phyloP scores from a whole-genome alignment of 2,113 vertebrate species.

The Seriola rivoliana region DNA sequence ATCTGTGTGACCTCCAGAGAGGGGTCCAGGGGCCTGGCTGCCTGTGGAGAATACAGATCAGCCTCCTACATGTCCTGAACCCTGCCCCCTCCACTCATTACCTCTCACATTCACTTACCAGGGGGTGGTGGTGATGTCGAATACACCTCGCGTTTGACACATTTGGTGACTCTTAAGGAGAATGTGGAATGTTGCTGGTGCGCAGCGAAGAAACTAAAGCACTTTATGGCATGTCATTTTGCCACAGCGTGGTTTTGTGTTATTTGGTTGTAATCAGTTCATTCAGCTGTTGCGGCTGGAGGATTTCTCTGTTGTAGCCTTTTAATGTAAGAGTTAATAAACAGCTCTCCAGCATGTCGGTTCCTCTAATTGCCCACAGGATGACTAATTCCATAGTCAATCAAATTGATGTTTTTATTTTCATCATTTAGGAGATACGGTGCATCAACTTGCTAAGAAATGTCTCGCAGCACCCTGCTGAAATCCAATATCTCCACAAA shows the following conservation, averaged over 20 bases:
- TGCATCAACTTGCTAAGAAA: slow-evolving; percentile 43
- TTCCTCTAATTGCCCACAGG: slow-evolving; percentile 66
- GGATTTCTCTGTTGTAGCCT: slow-evolving; percentile 45
- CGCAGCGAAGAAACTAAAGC: slow-evolving; percentile 17
- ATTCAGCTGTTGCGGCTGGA: slow-evolving; percentile 43
- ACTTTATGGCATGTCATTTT: slow-evolving; percentile 29
- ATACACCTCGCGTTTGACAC: slow-evolving; percentile 42
- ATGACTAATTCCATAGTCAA: slow-evolving; percentile 69
- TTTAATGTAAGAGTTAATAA: slow-evolving; percentile 67
- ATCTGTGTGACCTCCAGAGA: slow-evolving; percentile 67
- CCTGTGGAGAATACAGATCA: slow-evolving; percentile 77
- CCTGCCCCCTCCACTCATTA: slow-evolving; percentile 75
- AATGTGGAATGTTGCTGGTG: slow-evolving; percentile 27
- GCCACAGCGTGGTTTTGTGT: slow-evolving; percentile 27
- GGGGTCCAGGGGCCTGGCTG: slow-evolving; percentile 50
- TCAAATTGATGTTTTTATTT: slow-evolving; percentile 67
- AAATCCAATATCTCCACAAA: slow-evolving; percentile 55
- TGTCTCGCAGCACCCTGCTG: slow-evolving; percentile 11
- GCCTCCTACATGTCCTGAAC: slow-evolving; percentile 72
- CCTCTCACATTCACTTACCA: slow-evolving; percentile 67
- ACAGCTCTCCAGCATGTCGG: slow-evolving; percentile 53
- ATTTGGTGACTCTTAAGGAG: slow-evolving; percentile 34
- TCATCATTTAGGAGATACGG: slow-evolving; percentile 52
- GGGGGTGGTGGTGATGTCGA: slow-evolving; percentile 36
- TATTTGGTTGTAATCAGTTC: slow-evolving; percentile 39